Evolutionary conservation across 2,113 vertebrate genomes (phyloP).

Genomic region (Xenopus borealis): DNA sequence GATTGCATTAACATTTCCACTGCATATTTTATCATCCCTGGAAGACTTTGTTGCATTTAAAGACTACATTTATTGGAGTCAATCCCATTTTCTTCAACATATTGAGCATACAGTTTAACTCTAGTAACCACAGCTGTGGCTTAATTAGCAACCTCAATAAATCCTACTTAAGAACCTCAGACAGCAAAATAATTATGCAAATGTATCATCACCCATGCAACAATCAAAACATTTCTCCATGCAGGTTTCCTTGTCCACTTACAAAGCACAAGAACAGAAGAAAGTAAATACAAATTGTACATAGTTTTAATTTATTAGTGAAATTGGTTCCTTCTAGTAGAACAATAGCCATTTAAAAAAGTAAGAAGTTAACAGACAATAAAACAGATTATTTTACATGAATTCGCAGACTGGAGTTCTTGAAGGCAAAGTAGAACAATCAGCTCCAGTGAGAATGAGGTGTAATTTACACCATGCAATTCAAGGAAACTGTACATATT

Average conservation of each 20-base stretch:
- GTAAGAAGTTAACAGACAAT: neutral
- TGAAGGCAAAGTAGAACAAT: neutral
- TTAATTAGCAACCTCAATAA: conserved; percentile 75
- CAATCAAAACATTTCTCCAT: neutral
- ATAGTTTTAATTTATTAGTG: conserved; percentile 2
- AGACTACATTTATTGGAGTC: conserved; percentile 60
- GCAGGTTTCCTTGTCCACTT: neutral
- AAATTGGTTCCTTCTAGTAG: neutral
- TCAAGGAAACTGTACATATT: conserved; percentile 3
- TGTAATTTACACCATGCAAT: neutral
- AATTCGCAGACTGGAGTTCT: neutral
- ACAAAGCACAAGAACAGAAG: neutral
- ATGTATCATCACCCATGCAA: conserved; percentile 59
- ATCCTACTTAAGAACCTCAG: conserved; percentile 70
- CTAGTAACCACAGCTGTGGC: conserved; percentile 70
- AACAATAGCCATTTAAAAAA: neutral
- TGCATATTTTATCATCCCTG: conserved; percentile 49
- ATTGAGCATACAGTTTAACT: conserved; percentile 62
- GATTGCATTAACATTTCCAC: conserved; percentile 52
- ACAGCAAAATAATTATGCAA: conserved; percentile 73
- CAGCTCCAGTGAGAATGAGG: neutral
- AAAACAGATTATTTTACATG: conserved; percentile 10
- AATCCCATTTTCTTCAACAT: conserved; percentile 60
- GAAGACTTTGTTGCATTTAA: conserved; percentile 55
- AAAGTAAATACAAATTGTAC: neutral